These are phyloP conservation scores for Mesembrinibis cayennensis DNA, from an alignment of 2,113 vertebrate species.

Conservation along the genomic window DNA sequence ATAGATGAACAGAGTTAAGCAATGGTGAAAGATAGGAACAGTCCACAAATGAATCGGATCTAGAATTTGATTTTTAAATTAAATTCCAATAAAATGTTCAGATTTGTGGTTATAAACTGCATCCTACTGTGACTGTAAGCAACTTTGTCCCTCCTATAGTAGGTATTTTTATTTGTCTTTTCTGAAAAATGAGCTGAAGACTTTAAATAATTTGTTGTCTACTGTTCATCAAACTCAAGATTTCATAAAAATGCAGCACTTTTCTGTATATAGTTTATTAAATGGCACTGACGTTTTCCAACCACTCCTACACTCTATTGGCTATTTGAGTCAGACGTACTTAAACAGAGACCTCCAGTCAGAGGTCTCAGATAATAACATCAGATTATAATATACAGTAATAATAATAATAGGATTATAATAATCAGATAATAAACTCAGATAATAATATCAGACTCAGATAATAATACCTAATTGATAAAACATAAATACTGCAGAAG, in stretches of 20 bases:
- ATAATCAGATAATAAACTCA: no score
- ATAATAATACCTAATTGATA: background rate
- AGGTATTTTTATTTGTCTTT: background rate
- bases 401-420: no score
- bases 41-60: background rate
- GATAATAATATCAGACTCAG: background rate
- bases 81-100: background rate
- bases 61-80: background rate
- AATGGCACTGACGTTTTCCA: background rate
- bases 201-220: background rate
- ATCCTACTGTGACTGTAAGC: background rate
- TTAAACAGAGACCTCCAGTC: background rate
- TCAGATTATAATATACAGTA: no score
- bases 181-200: background rate
- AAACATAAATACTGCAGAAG: background rate
- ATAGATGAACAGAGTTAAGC: background rate
- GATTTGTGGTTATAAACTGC: background rate
- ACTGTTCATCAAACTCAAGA: background rate
- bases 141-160: background rate
- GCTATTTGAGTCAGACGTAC: background rate
- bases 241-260: background rate
- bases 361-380: background rate
- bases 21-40: background rate
- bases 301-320: background rate
- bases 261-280: background rate